Base-by-base conservation (phyloP, 2,113 vertebrate genomes). In the Cinclus cinclus region DNA sequence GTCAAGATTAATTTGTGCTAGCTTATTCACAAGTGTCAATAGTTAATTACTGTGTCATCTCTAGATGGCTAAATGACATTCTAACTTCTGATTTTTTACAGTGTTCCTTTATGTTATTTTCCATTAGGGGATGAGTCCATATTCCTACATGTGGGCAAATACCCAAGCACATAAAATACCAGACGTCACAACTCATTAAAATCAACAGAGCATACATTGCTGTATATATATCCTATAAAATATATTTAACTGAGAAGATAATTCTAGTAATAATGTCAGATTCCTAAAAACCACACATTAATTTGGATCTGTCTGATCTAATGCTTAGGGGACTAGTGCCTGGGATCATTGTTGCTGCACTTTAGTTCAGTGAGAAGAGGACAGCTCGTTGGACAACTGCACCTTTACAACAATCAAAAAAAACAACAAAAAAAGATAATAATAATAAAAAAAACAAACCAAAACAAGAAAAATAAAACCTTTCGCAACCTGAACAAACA, bases 1-100 rank as follows among this genome's bases (percentile, higher is more conserved):
- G 99, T 99, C 99, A 99, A 98, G 99, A 99, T 99, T 99, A 99
- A 99, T 99, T 99, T 99, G 99, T 98, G 99, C 99, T 98, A 98
- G 98, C 98, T 99, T 98, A 99, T 99, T 99, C 99, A 99, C 98
- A 98, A 99, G 99, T 99, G 99, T 99, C 99, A 99, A 99, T 99
- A 99, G 99, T 99, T 99, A 99, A 99, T 99, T 99, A 99, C 99
- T 99, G 99, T 98, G 98, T 99, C 99, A 99, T 99, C 98, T 99
- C 99, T 98, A 98, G 98, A 99, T 98, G 98, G 98, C 98, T 99
- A 98, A 99, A 99, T 99, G 99, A 99, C 99, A 99, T 99, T 98
- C 98, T 98, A 98, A 99, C 98, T 99, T 98, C 98, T 98, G 98
- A 98, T 97, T 97, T 98, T 98, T 98, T 98, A 98, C 97, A 97